phyloP scores from a whole-genome alignment of 2,797 vertebrate genomes.

The Leuciscus waleckii region DNA sequence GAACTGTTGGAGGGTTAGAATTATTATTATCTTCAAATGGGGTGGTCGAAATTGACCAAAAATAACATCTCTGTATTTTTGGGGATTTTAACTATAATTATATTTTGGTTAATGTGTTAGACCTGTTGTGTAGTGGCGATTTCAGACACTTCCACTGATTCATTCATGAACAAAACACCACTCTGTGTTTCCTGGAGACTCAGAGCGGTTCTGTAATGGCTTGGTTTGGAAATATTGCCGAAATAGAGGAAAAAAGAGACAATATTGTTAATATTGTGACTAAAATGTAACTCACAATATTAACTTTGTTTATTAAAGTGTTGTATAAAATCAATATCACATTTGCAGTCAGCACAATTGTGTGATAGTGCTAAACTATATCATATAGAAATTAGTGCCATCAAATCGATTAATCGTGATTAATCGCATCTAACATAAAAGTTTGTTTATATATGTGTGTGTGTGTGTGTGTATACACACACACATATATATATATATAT shows the following conservation, averaged over 20 bases:
- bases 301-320: neutral
- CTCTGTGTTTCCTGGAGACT: neutral
- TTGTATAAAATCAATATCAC: neutral
- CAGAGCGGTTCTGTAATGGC: neutral
- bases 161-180: neutral
- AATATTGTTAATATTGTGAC: neutral
- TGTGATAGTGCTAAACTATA: neutral
- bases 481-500: too few species aligned
- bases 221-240: neutral
- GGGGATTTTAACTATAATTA: neutral
- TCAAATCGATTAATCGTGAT: too few species aligned
- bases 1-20: neutral
- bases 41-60: neutral
- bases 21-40: neutral
- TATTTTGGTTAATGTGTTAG: neutral
- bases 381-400: too few species aligned
- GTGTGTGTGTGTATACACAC: too few species aligned
- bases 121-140: neutral
- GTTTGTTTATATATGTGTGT: too few species aligned
- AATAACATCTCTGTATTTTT: neutral
- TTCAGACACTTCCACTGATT: neutral
- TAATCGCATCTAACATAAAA: too few species aligned
- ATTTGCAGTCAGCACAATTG: neutral
- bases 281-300: neutral
- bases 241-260: neutral